Percentiles rank a stretch among this genome's conserved stretches.
phyloP scores from a whole-genome alignment of 2,113 vertebrate genomes.

The Synchiropus splendidus region DNA sequence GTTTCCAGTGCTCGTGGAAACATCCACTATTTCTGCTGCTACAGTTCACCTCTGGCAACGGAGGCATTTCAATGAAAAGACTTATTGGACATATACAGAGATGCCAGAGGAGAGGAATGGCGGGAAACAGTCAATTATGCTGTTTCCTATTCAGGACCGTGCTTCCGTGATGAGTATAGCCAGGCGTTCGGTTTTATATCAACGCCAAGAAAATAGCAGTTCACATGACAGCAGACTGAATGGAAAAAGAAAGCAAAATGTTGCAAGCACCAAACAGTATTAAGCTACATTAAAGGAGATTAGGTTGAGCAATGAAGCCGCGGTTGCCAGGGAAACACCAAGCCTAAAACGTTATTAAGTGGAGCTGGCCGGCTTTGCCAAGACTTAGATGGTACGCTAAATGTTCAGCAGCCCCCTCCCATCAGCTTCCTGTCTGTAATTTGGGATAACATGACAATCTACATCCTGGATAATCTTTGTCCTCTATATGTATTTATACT shows the following conservation, averaged over 20 bases:
- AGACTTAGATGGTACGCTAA: slow-evolving; percentile 54
- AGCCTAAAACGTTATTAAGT: slow-evolving; percentile 60
- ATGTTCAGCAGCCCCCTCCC: slow-evolving; percentile 25
- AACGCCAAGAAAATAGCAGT: slow-evolving; percentile 11
- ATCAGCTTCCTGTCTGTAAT: slow-evolving; percentile 39
- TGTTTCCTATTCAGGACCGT: too few relatives aligned
- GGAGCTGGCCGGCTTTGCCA: slow-evolving; percentile 45
- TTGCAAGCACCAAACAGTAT: slow-evolving; percentile 52
- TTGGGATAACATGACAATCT: slow-evolving; percentile 48
- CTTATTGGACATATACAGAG: too few relatives aligned
- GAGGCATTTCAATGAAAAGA: too few relatives aligned
- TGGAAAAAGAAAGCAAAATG: slow-evolving; percentile 16
- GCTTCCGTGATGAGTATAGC: too few relatives aligned
- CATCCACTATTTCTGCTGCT: too few relatives aligned
- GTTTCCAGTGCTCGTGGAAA: too few relatives aligned
- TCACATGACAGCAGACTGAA: slow-evolving; percentile 4
- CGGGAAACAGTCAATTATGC: too few relatives aligned
- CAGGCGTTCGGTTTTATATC: too few relatives aligned
- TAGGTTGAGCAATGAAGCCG: slow-evolving; percentile 65
- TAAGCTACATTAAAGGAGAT: slow-evolving; percentile 71
- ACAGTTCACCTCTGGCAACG: too few relatives aligned
- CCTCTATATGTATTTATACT: slow-evolving; percentile 49
- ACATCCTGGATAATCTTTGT: slow-evolving; percentile 57
- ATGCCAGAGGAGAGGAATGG: neutral
- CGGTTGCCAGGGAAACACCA: slow-evolving; percentile 56